A percentile compares a stretch with the other conserved stretches of the same genome.
phyloP scores from a whole-genome alignment of 2,797 vertebrate species.

The Uromys caudimaculatus region DNA sequence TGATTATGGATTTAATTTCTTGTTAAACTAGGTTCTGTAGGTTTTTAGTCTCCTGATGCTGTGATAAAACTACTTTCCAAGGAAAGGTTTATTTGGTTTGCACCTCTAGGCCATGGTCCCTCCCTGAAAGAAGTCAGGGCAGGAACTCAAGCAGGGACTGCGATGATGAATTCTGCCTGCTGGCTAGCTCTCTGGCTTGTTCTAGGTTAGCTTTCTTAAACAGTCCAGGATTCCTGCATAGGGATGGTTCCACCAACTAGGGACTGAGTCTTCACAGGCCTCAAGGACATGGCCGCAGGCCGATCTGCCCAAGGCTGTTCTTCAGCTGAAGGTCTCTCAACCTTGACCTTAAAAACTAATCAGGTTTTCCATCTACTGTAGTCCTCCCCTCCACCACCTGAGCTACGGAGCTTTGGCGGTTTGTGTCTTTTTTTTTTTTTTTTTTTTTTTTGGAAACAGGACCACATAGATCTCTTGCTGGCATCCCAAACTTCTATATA shows the following conservation, averaged over 20 bases:
- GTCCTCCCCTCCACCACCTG: not conserved
- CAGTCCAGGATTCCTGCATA: not conserved
- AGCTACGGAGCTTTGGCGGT: not conserved
- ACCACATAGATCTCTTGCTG: not conserved
- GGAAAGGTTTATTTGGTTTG: not conserved
- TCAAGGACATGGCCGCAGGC: not conserved
- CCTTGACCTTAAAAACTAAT: too few relatives aligned
- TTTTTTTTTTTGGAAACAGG: not conserved
- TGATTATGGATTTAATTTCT: not conserved
- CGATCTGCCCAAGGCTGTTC: not conserved
- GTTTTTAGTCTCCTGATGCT: not conserved
- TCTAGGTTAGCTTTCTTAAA: not conserved
- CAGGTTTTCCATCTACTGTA: not conserved
- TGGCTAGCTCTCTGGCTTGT: not conserved
- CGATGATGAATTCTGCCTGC: not conserved
- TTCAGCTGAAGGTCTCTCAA: too few relatives aligned
- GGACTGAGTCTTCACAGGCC: too few relatives aligned
- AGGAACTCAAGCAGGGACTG: not conserved
- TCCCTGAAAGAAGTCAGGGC: not conserved
- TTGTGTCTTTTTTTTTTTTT: not conserved
- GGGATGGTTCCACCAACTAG: not conserved
- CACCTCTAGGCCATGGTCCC: not conserved
- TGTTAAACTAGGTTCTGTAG: not conserved
- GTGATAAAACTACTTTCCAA: not conserved
- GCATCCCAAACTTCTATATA: not conserved